These are phyloP conservation scores for Ochropleura plecta DNA, from an alignment of 2,888 invertebrate genomes.

Conservation along the genomic window DNA sequence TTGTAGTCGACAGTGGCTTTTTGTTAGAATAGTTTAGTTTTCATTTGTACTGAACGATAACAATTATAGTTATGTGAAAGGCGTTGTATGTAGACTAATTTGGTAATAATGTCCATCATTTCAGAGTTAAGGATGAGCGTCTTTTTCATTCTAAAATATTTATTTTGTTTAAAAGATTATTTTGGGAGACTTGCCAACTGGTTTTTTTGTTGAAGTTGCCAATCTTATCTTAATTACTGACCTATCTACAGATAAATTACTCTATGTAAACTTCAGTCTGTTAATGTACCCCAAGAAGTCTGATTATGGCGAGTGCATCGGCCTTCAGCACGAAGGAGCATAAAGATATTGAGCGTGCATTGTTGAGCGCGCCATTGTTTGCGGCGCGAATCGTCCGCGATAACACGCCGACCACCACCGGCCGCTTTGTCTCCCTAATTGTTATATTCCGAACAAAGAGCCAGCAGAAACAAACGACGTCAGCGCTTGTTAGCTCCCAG, in stretches of 20 bases:
- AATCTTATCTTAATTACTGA: conserved; percentile 19
- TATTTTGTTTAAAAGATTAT: neutral
- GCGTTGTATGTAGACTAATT: neutral
- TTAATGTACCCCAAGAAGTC: conserved; percentile 79
- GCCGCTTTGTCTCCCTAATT: conserved; percentile 86
- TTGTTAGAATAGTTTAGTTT: neutral
- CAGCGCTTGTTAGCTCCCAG: conserved; percentile 81
- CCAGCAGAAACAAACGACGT: conserved; percentile 85
- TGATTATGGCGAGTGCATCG: conserved; percentile 85
- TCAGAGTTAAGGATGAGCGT: neutral
- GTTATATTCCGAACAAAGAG: conserved; percentile 88
- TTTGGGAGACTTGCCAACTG: neutral
- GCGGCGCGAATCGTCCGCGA: conserved; percentile 79
- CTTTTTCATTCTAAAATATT: neutral
- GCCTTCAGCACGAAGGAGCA: conserved; percentile 82
- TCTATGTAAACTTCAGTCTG: conserved; percentile 64
- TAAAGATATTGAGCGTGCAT: conserved; percentile 89
- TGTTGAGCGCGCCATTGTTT: conserved; percentile 82
- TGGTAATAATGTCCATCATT: neutral
- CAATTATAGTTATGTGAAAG: neutral
- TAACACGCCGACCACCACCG: conserved; percentile 82
- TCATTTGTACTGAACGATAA: neutral
- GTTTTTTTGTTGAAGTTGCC: neutral
- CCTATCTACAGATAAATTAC: conserved; percentile 48
- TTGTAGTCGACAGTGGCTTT: neutral